Evolutionary conservation across 2,113 vertebrate species (phyloP).

Genomic region (Acrocephalus kingi): DNA sequence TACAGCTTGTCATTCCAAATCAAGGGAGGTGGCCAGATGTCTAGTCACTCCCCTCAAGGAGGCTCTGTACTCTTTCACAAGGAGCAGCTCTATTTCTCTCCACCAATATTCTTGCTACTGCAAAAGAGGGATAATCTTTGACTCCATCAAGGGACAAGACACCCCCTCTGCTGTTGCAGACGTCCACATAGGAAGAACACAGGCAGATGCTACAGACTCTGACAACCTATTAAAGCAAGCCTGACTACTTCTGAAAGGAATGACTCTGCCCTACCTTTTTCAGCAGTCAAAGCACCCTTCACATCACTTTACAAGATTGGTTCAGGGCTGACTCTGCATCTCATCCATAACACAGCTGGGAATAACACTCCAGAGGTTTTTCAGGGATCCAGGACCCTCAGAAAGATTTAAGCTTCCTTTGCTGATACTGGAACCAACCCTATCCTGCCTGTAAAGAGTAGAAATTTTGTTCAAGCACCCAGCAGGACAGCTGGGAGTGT

Average conservation of each 20-base stretch:
- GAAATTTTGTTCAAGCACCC: not conserved
- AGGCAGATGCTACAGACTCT: not conserved
- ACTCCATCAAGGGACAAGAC: not conserved
- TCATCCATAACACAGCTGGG: not conserved
- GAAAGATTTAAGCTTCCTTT: not conserved
- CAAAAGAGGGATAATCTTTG: not conserved
- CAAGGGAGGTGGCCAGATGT: not conserved
- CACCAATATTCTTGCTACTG: not conserved
- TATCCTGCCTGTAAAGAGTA: not conserved
- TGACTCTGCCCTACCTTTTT: not conserved
- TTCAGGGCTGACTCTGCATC: not conserved
- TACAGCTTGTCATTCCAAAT: slow-evolving; percentile 39
- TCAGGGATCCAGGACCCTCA: not conserved
- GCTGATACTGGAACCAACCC: not conserved
- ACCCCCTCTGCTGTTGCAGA: not conserved
- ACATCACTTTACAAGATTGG: not conserved
- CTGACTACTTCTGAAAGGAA: not conserved
- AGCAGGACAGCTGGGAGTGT: not conserved
- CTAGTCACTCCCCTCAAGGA: not conserved
- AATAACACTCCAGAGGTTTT: not conserved
- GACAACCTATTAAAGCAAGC: not conserved
- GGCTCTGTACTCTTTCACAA: not conserved
- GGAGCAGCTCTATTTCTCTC: not conserved
- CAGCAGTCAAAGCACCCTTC: not conserved
- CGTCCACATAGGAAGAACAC: not conserved